Conservation (phyloP, 92 coral and sea anemone genomes). For the Galaxea fascicularis region DNA sequence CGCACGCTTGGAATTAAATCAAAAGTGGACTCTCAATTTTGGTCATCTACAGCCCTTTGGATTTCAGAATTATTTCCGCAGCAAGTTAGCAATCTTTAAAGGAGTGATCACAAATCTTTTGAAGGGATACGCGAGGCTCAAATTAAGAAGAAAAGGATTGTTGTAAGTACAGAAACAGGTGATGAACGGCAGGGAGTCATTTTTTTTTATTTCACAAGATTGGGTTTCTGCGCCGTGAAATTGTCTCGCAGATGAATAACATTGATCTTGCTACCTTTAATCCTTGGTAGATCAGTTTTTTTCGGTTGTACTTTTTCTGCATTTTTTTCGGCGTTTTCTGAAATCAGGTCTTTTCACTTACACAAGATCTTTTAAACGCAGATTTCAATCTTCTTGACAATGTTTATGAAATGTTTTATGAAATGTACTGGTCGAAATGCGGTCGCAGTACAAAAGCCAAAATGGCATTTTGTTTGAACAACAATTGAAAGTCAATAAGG, state of each 20-base stretch:
- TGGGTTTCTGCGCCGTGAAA: background rate
- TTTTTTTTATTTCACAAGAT: slow-evolving; percentile 14
- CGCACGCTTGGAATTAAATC: background rate
- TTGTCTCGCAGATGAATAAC: background rate
- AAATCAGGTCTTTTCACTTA: slow-evolving; percentile 33
- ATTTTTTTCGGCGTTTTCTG: background rate
- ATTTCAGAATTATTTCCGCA: background rate
- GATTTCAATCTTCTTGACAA: background rate
- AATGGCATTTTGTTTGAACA: slow-evolving; percentile 26
- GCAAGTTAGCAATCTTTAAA: background rate
- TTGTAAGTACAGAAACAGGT: slow-evolving; percentile 28
- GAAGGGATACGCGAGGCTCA: background rate
- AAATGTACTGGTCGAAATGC: background rate
- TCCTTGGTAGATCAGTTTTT: background rate
- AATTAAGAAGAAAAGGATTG: background rate
- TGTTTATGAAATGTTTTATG: background rate
- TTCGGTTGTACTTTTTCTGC: background rate
- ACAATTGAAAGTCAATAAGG: slow-evolving; percentile 39
- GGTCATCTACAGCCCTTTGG: background rate
- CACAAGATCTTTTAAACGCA: background rate
- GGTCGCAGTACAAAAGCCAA: background rate
- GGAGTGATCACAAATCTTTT: background rate
- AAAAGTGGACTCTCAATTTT: background rate
- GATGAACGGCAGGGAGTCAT: slow-evolving; percentile 17
- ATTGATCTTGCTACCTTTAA: slow-evolving; percentile 38